Evolutionary conservation across 2,113 vertebrate genomes (phyloP), one percentile per base, ranked within the genome.

Genomic region (Nicator chloris): DNA sequence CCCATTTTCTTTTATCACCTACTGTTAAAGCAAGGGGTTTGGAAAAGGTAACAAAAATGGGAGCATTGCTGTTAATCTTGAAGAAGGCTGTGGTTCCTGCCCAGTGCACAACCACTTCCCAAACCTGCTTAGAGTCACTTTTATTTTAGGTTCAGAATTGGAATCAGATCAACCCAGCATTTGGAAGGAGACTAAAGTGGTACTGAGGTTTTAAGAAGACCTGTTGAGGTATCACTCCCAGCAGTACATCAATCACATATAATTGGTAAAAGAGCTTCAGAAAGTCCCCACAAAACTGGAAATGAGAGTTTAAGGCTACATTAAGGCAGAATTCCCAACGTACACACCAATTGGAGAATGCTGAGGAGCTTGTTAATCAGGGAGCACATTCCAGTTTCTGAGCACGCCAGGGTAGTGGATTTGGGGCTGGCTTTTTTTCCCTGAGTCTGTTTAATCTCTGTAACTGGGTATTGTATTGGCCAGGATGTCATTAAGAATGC

Each of bases 101-200:
- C 79, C 63, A 8, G 56, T 15, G 60, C 77, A 22, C 63, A 40
- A 23, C 28, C 4, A 3, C 54, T 92, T 86, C 51, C 82, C 90
- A 68, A 66, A 61, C 23, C 78, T 87, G 49, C 93, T 80, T 20
- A 14, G 39, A 68, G 44, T 40, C 14, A 0, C 42, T 81, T 65
- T 66, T 88, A 96, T 93, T 93, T 95, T 90, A 49, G 76, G 27
- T 86, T 90, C 60, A 6, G 11, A 87, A 26, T 51, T 88, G 92
- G 92, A 95, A 60, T 69, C 35, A 22, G 72, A 88, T 88, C 95
- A 95, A 86, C 65, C 96, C 47, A 88, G n/a, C 84, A 91, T 95
- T 96, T 96, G 86, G 76, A 96, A 44, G 78, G 70, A 94, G 75
- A 65, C 70, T 91, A 21, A 92, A 85, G 84, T 24, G 4, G 40